Evolutionary conservation across 2,888 invertebrate genomes (phyloP).

Genomic region (Troides oblongomaculatus): DNA sequence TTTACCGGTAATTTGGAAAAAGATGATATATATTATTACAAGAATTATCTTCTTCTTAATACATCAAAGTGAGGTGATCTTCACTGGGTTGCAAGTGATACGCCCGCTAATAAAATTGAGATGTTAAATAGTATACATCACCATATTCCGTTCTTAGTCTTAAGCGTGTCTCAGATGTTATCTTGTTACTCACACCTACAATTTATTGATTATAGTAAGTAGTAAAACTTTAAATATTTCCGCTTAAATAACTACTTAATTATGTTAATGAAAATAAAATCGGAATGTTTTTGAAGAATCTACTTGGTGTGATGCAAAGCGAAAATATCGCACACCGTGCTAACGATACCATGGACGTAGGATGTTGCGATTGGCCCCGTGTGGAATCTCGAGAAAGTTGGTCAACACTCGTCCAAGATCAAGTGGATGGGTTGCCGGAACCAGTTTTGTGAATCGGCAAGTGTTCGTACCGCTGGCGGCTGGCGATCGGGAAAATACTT

Average conservation of each 20-base stretch:
- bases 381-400: conserved; percentile 79
- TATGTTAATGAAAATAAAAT: conserved; percentile 1
- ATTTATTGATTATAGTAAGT: not conserved
- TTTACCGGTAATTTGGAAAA: too few species aligned
- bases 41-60: too few species aligned
- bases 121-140: too few species aligned
- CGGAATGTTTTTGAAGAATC: not conserved
- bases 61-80: too few species aligned
- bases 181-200: not conserved
- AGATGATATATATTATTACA: too few species aligned
- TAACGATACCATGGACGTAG: conserved; percentile 39
- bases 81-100: too few species aligned
- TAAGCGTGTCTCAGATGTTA: too few species aligned
- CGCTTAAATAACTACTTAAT: not conserved
- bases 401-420: conserved; percentile 64
- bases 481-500: conserved; percentile 28
- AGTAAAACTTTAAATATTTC: not conserved
- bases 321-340: conserved; percentile 15
- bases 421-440: conserved; percentile 66
- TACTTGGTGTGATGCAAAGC: not conserved
- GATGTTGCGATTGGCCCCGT: conserved; percentile 50
- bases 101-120: too few species aligned
- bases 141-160: too few species aligned
- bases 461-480: conserved; percentile 42
- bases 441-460: conserved; percentile 71